Base-by-base conservation (phyloP, 2,113 vertebrate species). In the Lonchura striata region DNA sequence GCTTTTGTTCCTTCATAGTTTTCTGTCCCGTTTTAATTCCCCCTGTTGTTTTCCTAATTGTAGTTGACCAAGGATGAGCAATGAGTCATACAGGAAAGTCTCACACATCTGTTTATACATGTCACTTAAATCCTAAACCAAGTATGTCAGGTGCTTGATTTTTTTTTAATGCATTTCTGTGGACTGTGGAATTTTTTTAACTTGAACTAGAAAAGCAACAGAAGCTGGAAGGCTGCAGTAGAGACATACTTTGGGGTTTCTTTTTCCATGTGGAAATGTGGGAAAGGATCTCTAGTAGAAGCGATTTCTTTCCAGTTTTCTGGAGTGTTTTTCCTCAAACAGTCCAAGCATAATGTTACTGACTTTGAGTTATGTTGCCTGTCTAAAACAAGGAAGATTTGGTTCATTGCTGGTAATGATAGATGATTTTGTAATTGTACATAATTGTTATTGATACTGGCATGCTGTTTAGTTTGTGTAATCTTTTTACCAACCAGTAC, bases 21-120 rank as follows among this genome's bases (percentile, higher is more conserved):
- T 97, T 84, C 49, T 90, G 31, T 77, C 69, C 42, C 35, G 21
- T 71, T 94, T 93, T 88, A 64, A 86, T 86, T 92, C 42, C 15
- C 18, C 60, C 64, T 68, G 46, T 83, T 93, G 46, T 56, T 83
- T 90, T 92, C 56, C 28, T 83, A 66, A 54, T 41, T 71, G 64
- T 17, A 63, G 60, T 59, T 93, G 64, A 88, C 78, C 64, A 70
- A 76, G 64, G 64, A 81, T 83, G 80, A 94, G 60, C 75, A 90
- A 15, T 59, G 82, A 83, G 56, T 96, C 47, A 20, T 12, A 54
- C 24, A 63, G 16, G 19, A 74, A 72, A 64, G 25, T 70, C 42
- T 90, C 33, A 54, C 0, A 2, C 47, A 37, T 88, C 77, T 83
- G 54, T 35, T 85, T 28, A 10, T 39, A 44, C 13, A 15, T 1